Evolutionary conservation across 1,140 invertebrate species (phyloP).

Genomic region (Ooceraea biroi): DNA sequence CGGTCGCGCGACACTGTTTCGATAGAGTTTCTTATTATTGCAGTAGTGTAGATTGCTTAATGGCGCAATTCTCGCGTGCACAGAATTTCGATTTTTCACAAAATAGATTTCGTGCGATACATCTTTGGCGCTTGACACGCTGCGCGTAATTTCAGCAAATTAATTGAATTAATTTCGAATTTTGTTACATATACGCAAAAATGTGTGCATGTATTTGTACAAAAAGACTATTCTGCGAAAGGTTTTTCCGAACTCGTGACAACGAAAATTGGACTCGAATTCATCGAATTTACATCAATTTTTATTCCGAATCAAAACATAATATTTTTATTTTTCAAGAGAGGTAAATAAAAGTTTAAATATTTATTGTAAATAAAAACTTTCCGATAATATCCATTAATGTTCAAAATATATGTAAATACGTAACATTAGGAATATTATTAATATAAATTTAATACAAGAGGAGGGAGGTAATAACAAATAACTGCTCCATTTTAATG

Average conservation of each 20-base stretch:
- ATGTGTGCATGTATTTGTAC: background rate
- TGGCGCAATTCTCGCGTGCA: background rate
- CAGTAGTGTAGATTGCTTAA: slow-evolving; percentile 40
- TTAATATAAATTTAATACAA: slow-evolving; percentile 45
- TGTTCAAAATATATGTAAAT: too few species aligned
- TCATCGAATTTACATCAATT: background rate
- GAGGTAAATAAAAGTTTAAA: background rate
- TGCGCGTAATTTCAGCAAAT: background rate
- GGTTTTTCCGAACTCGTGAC: background rate
- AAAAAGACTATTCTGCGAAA: background rate
- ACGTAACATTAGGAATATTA: too few species aligned
- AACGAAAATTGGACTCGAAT: background rate
- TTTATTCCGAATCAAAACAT: background rate
- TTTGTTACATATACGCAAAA: background rate
- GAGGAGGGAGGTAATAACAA: slow-evolving; percentile 40
- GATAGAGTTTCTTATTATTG: slow-evolving; percentile 41
- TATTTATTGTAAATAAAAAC: background rate
- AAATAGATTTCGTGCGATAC: background rate
- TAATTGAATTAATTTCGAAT: background rate
- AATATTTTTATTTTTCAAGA: slow-evolving; percentile 10
- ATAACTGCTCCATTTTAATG: slow-evolving; percentile 34
- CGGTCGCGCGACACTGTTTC: slow-evolving; percentile 27
- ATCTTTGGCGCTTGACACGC: background rate
- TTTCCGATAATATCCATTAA: too few species aligned
- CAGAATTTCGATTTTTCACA: background rate